Conservation (phyloP, 2,888 invertebrate species). For the Abrostola triplasia region DNA sequence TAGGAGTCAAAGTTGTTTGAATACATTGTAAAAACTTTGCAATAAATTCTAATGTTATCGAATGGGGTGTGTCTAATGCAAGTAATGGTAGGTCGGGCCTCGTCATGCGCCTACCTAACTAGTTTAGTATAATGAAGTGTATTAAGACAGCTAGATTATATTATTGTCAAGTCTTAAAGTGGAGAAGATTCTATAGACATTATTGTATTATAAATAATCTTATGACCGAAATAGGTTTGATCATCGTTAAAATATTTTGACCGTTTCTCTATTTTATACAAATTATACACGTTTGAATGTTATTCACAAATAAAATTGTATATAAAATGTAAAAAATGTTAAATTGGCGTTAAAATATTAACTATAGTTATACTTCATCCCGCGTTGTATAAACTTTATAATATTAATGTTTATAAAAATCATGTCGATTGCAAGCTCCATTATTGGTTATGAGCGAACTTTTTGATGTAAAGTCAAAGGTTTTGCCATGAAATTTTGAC, state of each 20-base stretch:
- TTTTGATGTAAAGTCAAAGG: not conserved
- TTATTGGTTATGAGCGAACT: not conserved
- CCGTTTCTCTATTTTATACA: conserved; percentile 15
- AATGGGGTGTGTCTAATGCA: too few species aligned
- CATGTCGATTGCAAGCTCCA: conserved; percentile 1
- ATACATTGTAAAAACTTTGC: too few species aligned
- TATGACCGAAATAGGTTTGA: conserved; percentile 8
- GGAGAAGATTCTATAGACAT: too few species aligned
- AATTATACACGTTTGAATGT: conserved; percentile 17
- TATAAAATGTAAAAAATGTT: conserved; percentile 37
- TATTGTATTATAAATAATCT: not conserved
- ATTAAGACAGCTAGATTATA: too few species aligned
- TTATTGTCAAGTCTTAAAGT: too few species aligned
- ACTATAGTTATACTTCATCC: conserved; percentile 19
- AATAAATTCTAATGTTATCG: too few species aligned
- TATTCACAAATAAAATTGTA: conserved; percentile 23
- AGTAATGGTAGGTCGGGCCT: too few species aligned
- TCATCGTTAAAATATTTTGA: not conserved
- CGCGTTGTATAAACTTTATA: conserved; percentile 35
- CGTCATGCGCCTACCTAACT: too few species aligned
- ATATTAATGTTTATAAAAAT: conserved; percentile 22
- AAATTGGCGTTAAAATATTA: conserved; percentile 30
- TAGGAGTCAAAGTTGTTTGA: too few species aligned
- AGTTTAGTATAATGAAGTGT: too few species aligned
- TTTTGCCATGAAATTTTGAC: not conserved